phyloP scores from a whole-genome alignment of 2,797 vertebrate species.

The Emydoidea blandingii region DNA sequence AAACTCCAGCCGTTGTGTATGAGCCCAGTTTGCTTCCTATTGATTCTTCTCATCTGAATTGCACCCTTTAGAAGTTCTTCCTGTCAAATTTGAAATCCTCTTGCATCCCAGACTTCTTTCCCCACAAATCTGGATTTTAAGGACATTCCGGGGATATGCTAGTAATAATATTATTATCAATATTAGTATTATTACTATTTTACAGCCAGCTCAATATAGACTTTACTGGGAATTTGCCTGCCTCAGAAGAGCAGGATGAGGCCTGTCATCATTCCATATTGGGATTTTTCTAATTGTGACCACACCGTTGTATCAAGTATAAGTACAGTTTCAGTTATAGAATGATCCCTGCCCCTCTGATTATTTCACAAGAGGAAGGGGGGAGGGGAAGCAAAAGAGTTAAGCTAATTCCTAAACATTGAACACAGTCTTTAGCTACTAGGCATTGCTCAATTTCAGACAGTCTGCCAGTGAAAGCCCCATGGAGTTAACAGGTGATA shows the following conservation, averaged over 20 bases:
- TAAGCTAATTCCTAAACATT: background rate
- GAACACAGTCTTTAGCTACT: background rate
- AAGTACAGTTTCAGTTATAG: background rate
- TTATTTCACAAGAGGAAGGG: background rate
- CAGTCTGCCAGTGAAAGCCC: background rate
- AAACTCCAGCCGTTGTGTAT: background rate
- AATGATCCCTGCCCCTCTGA: background rate
- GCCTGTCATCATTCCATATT: conserved; percentile 18
- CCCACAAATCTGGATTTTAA: too few species aligned
- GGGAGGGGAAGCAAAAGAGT: rapidly evolving
- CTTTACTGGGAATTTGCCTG: conserved; percentile 17
- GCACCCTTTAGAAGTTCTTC: background rate
- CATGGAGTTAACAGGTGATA: background rate
- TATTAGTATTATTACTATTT: background rate
- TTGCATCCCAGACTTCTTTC: background rate
- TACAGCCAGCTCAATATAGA: background rate
- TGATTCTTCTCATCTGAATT: background rate
- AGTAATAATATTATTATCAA: background rate
- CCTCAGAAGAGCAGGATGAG: background rate
- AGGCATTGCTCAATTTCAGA: background rate
- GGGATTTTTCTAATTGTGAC: conserved; percentile 42
- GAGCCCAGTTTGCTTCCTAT: background rate
- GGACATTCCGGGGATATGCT: too few species aligned
- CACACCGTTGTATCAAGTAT: conserved; percentile 22
- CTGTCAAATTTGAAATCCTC: background rate